phyloP scores from a whole-genome alignment of 1,140 invertebrate genomes.

The Colletes latitarsis region DNA sequence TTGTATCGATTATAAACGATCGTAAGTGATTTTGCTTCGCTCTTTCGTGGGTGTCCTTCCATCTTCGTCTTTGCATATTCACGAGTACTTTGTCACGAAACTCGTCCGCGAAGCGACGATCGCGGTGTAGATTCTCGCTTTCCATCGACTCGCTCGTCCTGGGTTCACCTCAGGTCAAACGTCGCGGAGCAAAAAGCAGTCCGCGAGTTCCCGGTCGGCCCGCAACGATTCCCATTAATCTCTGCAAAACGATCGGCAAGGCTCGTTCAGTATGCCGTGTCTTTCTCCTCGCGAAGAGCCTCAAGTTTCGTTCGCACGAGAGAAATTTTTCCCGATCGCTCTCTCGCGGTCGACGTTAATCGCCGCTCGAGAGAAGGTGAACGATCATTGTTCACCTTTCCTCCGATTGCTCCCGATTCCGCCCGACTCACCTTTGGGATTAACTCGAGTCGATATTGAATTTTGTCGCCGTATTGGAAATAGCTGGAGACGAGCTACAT shows the following conservation, averaged over 20 bases:
- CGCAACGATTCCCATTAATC: conserved; percentile 35
- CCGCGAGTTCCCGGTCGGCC: neutral
- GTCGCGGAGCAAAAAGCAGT: conserved; percentile 17
- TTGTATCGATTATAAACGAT: no score
- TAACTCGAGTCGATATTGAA: neutral
- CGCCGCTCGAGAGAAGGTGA: neutral
- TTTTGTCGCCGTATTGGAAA: neutral
- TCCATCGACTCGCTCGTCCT: conserved; percentile 13
- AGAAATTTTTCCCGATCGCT: neutral
- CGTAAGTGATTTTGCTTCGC: no score
- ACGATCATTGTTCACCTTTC: neutral
- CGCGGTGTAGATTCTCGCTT: conserved; percentile 22
- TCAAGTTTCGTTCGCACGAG: neutral
- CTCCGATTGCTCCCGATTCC: neutral
- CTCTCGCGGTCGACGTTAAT: neutral
- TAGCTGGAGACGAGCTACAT: neutral
- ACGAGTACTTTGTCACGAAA: neutral
- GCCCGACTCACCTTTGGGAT: neutral
- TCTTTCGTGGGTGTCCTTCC: no score
- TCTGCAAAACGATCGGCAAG: neutral
- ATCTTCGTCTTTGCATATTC: neutral
- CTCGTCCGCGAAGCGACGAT: neutral
- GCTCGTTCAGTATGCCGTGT: conserved; percentile 9
- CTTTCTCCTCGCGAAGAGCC: neutral
- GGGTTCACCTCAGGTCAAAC: conserved; percentile 28